A percentile compares a stretch with the other conserved stretches of the same genome.
Conservation (phyloP, 1,140 invertebrate species). For the Drosophila guanche region DNA sequence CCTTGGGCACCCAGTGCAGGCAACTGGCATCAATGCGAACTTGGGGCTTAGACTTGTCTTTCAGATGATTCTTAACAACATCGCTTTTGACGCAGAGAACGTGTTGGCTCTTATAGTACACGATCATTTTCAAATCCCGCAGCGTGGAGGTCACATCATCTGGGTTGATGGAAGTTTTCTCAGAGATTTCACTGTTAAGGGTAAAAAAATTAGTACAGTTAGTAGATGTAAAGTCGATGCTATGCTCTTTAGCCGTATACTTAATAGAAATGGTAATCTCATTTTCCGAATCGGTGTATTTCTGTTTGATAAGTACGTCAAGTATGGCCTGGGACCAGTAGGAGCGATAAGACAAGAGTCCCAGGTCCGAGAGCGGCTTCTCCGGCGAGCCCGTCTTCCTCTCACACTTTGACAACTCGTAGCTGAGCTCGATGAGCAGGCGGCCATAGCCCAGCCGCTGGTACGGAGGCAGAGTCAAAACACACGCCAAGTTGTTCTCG, state of each 20-base stretch:
- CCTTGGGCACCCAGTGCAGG: constrained; percentile 99
- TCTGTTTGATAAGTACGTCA: constrained; percentile 93
- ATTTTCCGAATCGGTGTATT: constrained; percentile 92
- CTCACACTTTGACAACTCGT: constrained; percentile 98
- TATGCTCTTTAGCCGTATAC: constrained; percentile 84
- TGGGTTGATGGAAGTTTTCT: constrained; percentile 98
- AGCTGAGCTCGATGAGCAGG: constrained; percentile 99
- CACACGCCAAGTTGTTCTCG: constrained; percentile 99
- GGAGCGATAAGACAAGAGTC: constrained; percentile 95
- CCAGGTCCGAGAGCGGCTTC: constrained; percentile 97
- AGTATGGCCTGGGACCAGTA: constrained; percentile 98
- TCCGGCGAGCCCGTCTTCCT: constrained; percentile 98
- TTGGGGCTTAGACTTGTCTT: constrained; percentile 92
- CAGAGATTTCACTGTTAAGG: constrained; percentile 94
- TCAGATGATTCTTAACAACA: constrained; percentile 93
- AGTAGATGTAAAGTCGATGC: background rate
- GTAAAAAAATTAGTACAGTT: background rate
- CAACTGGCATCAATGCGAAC: constrained; percentile 97
- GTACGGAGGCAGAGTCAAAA: constrained; percentile 98
- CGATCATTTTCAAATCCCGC: constrained; percentile 98
- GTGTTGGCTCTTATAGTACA: constrained; percentile 99
- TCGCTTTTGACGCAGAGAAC: constrained; percentile 97
- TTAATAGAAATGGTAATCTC: constrained; percentile 98
- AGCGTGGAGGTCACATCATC: constrained; percentile 99
- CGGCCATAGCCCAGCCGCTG: constrained; percentile 99